These are phyloP conservation scores for Thymelicus lineola DNA, from an alignment of 2,888 invertebrate genomes.

Conservation along the genomic window DNA sequence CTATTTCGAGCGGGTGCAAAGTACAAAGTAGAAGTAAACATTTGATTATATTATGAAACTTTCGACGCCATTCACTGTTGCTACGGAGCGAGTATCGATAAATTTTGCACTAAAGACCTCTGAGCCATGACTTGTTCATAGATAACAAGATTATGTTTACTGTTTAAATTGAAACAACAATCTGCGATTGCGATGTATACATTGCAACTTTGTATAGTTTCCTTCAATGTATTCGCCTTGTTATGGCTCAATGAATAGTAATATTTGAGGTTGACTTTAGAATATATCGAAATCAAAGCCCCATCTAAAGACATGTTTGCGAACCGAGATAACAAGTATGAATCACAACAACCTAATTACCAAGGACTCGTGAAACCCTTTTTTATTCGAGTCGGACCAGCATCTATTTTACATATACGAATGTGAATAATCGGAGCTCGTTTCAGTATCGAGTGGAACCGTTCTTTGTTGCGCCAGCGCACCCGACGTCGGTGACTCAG, in stretches of 20 bases:
- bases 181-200: not conserved
- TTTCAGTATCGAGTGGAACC: slow-evolving; percentile 27
- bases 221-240: not conserved
- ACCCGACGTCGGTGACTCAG: slow-evolving; percentile 66
- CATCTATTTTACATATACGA: no score
- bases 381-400: not conserved
- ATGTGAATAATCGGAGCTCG: slow-evolving; percentile 26
- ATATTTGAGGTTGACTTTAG: not conserved
- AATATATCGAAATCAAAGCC: slow-evolving; percentile 4
- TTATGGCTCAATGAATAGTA: not conserved
- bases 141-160: slow-evolving; percentile 7
- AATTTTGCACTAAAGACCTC: slow-evolving; percentile 13
- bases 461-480: slow-evolving; percentile 62
- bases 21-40: slow-evolving; percentile 2
- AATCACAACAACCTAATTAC: slow-evolving; percentile 39
- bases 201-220: slow-evolving; percentile 7
- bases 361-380: not conserved
- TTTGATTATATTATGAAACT: slow-evolving; percentile 5
- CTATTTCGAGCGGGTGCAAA: slow-evolving; percentile 4
- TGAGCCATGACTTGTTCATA: slow-evolving; percentile 5
- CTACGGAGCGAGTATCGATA: not conserved
- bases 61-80: not conserved
- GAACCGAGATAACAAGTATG: slow-evolving; percentile 47
- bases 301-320: slow-evolving; percentile 7
- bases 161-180: not conserved